Base-by-base conservation (phyloP, 92 coral and sea anemone species). In the Palythoa grandiflora region DNA sequence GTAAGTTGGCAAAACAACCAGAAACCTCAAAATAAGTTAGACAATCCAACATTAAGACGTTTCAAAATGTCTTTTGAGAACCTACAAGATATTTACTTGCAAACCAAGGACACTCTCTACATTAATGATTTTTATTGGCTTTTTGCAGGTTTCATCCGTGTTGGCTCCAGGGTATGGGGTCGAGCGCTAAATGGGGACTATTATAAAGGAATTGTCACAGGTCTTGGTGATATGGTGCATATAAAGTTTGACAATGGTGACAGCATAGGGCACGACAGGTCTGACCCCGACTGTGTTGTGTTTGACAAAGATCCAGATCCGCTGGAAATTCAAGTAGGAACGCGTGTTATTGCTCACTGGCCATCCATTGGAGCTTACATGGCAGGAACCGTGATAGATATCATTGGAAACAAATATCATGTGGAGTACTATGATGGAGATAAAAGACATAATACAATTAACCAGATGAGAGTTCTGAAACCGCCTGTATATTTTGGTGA, bases 341-440 rank as follows among this genome's bases (percentile, higher is more conserved):
- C 93, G 55, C 96, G 99, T 44, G 98, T 96, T 55, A 96, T 96
- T 19, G 99, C 98, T 44, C 99, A 96, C 87, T 96, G 99, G 99
- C 96, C 99, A 20, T 90, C 98, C 9, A 88, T 96, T 52, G 93
- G 96, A 40, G 99, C 99, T 55, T 94, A 95, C 59, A 92, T 96
- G 85, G 85, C 99, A 36, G 99, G 99, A 38, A 96, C 92, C 48
- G 96, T 96, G 78, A 96, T 96, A 85, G 98, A 94, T 11, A 93
- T 96, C 28, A 94, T 83, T 71, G 98, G 93, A 35, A 93, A 93
- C 81, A 96, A 96, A 77, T 96, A 95, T 83, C 96, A 96, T 54
- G 99, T 96, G n/a, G 94, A 96, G 85, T 96, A 96, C 75, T 98
- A 96, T 71, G 99, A 96, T 74, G 99, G 99, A 36, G 99, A 96